Conservation (phyloP, 1,140 invertebrate species). For the Leptoteleia sp. region DNA sequence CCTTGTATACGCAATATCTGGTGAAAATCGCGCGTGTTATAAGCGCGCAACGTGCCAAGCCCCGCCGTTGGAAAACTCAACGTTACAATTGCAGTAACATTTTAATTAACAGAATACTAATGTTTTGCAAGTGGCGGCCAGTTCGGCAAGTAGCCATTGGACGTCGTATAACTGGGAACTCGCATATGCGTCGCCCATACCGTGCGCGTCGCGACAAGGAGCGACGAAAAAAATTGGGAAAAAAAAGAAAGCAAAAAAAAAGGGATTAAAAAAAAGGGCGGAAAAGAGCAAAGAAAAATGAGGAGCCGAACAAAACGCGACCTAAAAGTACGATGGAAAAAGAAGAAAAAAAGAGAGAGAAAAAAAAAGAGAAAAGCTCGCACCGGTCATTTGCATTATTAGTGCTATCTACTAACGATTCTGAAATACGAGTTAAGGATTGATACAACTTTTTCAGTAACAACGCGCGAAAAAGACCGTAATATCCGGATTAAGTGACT, state of each 20-base stretch:
- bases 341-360: background rate
- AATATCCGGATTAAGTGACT: slow-evolving; percentile 36
- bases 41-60: slow-evolving; percentile 41
- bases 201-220: slow-evolving; percentile 14
- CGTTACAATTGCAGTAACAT: slow-evolving; percentile 71
- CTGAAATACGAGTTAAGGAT: slow-evolving; percentile 53
- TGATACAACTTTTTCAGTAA: slow-evolving; percentile 33
- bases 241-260: slow-evolving; percentile 6
- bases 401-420: slow-evolving; percentile 43
- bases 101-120: slow-evolving; percentile 74
- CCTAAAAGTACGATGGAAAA: slow-evolving; percentile 25
- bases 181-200: slow-evolving; percentile 34
- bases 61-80: slow-evolving; percentile 23
- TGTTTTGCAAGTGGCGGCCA: slow-evolving; percentile 59
- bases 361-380: background rate
- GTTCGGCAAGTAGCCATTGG: slow-evolving; percentile 62
- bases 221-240: slow-evolving; percentile 18
- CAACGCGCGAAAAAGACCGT: slow-evolving; percentile 30
- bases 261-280: background rate
- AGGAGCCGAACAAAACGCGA: slow-evolving; percentile 24
- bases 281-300: background rate
- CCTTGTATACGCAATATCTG: slow-evolving; percentile 68
- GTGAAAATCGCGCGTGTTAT: slow-evolving; percentile 50
- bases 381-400: slow-evolving; percentile 52
- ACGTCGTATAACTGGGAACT: slow-evolving; percentile 48